phyloP scores from a whole-genome alignment of 2,888 invertebrate species.

The Drepana falcataria region DNA sequence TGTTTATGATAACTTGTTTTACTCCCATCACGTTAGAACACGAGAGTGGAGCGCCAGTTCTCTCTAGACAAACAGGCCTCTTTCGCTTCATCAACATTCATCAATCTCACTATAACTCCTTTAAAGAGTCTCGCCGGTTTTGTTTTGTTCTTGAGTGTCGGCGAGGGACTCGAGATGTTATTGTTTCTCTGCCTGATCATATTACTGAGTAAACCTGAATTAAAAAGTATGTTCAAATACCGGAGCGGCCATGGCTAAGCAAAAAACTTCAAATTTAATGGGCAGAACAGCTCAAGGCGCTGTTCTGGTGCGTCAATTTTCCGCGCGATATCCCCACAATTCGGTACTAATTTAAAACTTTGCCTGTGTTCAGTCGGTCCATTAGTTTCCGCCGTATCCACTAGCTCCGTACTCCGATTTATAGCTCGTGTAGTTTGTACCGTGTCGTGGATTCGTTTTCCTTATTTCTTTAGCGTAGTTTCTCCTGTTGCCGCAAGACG shows the following conservation, averaged over 20 bases:
- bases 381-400: slow-evolving; percentile 20
- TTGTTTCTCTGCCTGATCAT: too few species aligned
- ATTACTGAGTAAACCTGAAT: too few species aligned
- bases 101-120: too few species aligned
- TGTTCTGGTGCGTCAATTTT: slow-evolving; percentile 43
- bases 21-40: slow-evolving; percentile 2
- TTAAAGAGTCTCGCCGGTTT: too few species aligned
- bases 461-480: too few species aligned
- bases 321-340: slow-evolving; percentile 44
- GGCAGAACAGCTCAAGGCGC: slow-evolving; percentile 5
- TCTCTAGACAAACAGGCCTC: background rate
- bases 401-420: slow-evolving; percentile 7
- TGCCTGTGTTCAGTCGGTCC: slow-evolving; percentile 29
- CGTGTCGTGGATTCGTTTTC: too few species aligned
- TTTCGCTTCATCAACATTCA: too few species aligned
- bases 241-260: background rate
- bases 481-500: too few species aligned
- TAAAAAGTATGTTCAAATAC: too few species aligned
- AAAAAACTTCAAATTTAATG: background rate
- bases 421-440: slow-evolving; percentile 3
- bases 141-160: too few species aligned
- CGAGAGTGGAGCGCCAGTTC: background rate
- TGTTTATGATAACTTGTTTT: slow-evolving; percentile 7
- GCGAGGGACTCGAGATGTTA: too few species aligned
- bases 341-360: slow-evolving; percentile 54